Conservation (phyloP, 2,113 vertebrate species). For the Ameiurus melas region DNA sequence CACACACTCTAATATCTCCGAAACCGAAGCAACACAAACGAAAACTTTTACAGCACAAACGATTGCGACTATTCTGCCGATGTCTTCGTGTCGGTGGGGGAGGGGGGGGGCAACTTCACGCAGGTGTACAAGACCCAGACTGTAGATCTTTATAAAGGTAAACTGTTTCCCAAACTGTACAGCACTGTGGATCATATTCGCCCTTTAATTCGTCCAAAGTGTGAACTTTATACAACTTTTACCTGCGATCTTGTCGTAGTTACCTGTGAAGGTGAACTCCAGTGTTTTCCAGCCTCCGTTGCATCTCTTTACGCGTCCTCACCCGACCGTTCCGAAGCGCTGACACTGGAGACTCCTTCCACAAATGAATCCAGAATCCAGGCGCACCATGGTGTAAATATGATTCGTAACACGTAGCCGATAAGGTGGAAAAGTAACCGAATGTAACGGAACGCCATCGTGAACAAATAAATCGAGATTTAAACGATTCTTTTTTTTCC, state of each 20-base stretch:
- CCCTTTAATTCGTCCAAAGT: neutral
- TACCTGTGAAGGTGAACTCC: neutral
- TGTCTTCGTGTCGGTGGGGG: no score
- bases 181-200: no score
- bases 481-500: neutral
- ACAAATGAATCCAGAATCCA: no score
- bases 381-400: neutral
- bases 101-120: no score
- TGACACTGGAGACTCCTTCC: neutral
- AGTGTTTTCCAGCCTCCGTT: neutral
- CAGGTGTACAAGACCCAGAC: neutral
- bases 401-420: neutral
- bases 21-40: no score
- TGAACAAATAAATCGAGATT: neutral
- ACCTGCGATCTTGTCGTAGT: no score
- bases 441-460: neutral
- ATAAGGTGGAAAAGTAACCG: neutral
- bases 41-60: no score
- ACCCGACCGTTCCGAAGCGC: neutral
- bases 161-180: neutral
- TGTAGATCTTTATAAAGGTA: constrained; percentile 4
- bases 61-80: no score
- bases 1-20: no score
- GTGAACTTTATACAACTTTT: neutral
- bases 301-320: neutral